Evolutionary conservation across 2,113 vertebrate genomes (phyloP), one percentile per base, ranked within the genome.

Genomic region (Phyllostomus hastatus): DNA sequence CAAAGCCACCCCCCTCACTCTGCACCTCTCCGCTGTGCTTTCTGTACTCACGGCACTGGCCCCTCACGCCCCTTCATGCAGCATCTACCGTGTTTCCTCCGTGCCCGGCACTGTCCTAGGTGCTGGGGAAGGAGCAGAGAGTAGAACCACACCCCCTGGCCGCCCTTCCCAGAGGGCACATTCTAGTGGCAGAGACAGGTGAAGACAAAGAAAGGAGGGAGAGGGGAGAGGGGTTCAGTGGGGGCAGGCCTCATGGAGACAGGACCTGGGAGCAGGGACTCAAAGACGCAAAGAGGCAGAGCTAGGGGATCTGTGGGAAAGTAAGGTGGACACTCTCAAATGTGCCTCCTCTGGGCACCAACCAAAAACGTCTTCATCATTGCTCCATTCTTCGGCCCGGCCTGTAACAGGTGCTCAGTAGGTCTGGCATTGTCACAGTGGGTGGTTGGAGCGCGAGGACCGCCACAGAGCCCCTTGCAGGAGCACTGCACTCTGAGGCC

Each of bases 81-180:
- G 4, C 8, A 20, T 26, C 0, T 2, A 3, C 8, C 3, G 57
- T 10, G 22, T 7, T 17, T 52, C 41, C 43, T 52, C 11, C 1
- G 28, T 17, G 50, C 57, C 83, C 46, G 81, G 80, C 90, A 67
- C 84, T 84, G 95, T 94, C 90, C 84, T 97, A 38, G 50, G 92
- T 90, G 81, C 86, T 83, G 61, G 66, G 87, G n/a, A n/a, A 1
- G 41, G 75, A 86, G 57, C 64, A 41, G 64, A 28, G 59, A 9
- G 3, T 7, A 52, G 79, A 52, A 28, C 11, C 10, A n/a, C 35
- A 5, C 3, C 48, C 38, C n/a, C 66, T 38, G 52, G 8, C 78
- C 28, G n/a, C 54, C 66, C 26, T 89, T 80, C 43, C 38, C 10
- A n/a, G 31, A 41, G 59, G 84, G 57, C 14, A 69, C 4, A 1